Conservation (phyloP, 2,888 invertebrate species). For the Allygus modestus region DNA sequence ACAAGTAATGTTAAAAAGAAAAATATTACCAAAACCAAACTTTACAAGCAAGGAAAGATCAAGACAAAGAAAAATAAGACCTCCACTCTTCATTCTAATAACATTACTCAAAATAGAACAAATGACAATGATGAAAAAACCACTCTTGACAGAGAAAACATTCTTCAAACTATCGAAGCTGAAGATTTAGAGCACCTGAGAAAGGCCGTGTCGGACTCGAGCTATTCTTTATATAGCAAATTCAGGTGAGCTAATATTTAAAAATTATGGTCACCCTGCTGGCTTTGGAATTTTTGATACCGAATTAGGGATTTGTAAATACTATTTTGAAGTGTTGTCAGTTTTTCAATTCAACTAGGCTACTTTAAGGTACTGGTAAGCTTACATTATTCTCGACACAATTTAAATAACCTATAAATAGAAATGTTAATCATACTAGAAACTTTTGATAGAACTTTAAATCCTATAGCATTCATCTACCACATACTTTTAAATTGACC, state of each 20-base stretch:
- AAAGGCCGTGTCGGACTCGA: slow-evolving; percentile 75
- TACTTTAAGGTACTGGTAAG: too few species aligned
- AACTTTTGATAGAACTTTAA: too few species aligned
- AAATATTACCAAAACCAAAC: slow-evolving; percentile 79
- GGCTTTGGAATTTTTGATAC: background rate
- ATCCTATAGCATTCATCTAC: too few species aligned
- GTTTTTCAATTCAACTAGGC: background rate
- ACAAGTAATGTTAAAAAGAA: slow-evolving; percentile 79
- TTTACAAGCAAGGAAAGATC: slow-evolving; percentile 78
- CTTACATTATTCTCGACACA: too few species aligned
- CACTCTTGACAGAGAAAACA: slow-evolving; percentile 76
- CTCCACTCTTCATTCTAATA: slow-evolving; percentile 63
- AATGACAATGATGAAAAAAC: slow-evolving; percentile 74
- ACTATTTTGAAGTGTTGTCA: background rate
- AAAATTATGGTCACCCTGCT: slow-evolving; percentile 6
- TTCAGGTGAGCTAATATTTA: slow-evolving; percentile 29
- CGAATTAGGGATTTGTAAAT: background rate
- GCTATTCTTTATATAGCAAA: slow-evolving; percentile 72
- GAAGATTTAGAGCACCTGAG: slow-evolving; percentile 78
- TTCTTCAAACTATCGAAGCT: slow-evolving; percentile 79
- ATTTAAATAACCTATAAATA: too few species aligned
- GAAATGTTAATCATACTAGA: too few species aligned
- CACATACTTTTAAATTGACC: too few species aligned
- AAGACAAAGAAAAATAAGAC: slow-evolving; percentile 76
- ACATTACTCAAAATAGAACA: slow-evolving; percentile 70